Conservation (phyloP, 2,113 vertebrate genomes). For the Poicephalus meyeri region DNA sequence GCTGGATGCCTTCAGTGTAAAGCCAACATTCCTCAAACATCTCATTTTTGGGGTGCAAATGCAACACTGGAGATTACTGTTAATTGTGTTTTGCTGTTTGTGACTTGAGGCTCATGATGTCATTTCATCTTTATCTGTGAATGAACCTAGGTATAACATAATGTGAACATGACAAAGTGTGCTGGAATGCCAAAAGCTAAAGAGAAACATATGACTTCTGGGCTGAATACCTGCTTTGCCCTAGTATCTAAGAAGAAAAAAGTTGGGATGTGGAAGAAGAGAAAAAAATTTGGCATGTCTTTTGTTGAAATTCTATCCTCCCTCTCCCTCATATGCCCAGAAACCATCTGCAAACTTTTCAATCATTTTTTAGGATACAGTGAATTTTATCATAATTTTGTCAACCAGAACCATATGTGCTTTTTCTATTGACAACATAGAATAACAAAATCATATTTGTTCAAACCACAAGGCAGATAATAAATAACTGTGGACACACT, state of each 20-base stretch:
- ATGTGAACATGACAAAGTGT: constrained; percentile 53
- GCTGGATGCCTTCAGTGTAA: neutral
- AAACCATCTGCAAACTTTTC: constrained; percentile 80
- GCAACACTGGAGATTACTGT: neutral
- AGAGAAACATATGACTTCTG: constrained; percentile 71
- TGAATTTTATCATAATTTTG: constrained; percentile 83
- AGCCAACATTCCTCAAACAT: neutral
- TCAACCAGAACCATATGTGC: constrained; percentile 81
- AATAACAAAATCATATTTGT: constrained; percentile 81
- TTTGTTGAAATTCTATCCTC: constrained; percentile 76
- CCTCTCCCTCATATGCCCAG: constrained; percentile 45
- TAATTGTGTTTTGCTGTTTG: constrained; percentile 52
- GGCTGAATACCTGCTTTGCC: constrained; percentile 49
- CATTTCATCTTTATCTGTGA: constrained; percentile 33
- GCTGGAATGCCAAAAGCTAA: constrained; percentile 70
- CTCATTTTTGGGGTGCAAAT: neutral
- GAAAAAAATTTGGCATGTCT: constrained; percentile 72
- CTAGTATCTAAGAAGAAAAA: constrained; percentile 69
- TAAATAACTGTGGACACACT: constrained; percentile 75
- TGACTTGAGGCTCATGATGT: constrained; percentile 62
- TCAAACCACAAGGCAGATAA: constrained; percentile 77
- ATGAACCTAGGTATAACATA: constrained; percentile 22
- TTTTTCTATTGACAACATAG: constrained; percentile 73
- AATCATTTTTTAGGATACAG: constrained; percentile 79
- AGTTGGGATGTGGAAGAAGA: constrained; percentile 62